A percentile compares a stretch with the other conserved stretches of the same genome.
Evolutionary conservation across 2,797 vertebrate genomes (phyloP).

Genomic region (Moxostoma hubbsi): DNA sequence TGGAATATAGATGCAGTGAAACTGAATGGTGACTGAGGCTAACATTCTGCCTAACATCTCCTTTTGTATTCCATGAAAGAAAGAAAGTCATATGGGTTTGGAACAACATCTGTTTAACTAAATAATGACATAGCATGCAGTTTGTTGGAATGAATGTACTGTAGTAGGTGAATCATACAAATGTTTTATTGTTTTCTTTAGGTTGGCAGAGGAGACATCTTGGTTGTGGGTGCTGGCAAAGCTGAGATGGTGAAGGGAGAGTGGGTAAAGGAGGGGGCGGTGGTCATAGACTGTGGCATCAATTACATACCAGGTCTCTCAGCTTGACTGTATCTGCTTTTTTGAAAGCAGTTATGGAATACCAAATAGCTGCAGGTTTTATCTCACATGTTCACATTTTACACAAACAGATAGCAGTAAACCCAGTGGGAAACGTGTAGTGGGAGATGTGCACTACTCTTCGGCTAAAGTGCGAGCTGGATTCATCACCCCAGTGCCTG

Average conservation of each 20-base stretch:
- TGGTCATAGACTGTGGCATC: constrained; percentile 96
- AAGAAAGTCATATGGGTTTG: too few relatives aligned
- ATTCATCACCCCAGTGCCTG: constrained; percentile 93
- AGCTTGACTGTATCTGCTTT: not conserved
- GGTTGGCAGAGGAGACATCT: constrained; percentile 89
- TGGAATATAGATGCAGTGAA: too few relatives aligned
- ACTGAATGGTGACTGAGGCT: too few relatives aligned
- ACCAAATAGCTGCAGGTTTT: constrained; percentile 1
- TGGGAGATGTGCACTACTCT: constrained; percentile 88
- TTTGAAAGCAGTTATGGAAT: constrained; percentile 6
- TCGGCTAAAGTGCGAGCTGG: constrained; percentile 85
- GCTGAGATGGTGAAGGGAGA: constrained; percentile 93
- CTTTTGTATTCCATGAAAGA: too few relatives aligned
- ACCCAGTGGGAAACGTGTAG: constrained; percentile 82
- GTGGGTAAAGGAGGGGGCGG: constrained; percentile 91
- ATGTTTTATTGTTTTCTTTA: constrained; percentile 60
- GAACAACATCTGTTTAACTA: too few relatives aligned
- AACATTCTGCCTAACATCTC: too few relatives aligned
- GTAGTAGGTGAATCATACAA: not conserved
- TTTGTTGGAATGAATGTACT: not conserved
- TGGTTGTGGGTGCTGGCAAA: constrained; percentile 90
- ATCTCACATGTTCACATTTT: not conserved
- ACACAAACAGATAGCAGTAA: constrained; percentile 80
- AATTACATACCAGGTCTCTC: constrained; percentile 87
- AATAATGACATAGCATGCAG: not conserved